Evolutionary conservation across 2,888 invertebrate species (phyloP).

Genomic region (Himalopsyche japonica): DNA sequence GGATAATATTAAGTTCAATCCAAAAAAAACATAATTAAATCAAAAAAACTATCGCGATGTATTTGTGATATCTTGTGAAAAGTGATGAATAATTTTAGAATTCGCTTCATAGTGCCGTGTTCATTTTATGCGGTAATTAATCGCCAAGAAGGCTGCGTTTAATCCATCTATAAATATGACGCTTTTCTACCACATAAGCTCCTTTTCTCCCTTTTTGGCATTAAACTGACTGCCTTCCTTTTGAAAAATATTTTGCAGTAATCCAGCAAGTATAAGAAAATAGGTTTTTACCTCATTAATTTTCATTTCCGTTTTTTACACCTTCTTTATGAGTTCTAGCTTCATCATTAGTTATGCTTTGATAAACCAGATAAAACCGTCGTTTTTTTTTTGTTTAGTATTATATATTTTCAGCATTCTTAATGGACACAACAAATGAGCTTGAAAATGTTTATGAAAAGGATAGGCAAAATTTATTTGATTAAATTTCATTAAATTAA

Average conservation of each 20-base stretch:
- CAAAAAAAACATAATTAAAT: too few relatives aligned
- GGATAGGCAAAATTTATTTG: background rate
- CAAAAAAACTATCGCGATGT: too few relatives aligned
- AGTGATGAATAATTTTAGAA: too few relatives aligned
- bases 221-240: slow-evolving; percentile 34
- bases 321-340: slow-evolving; percentile 26
- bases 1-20: too few relatives aligned
- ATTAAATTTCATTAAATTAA: background rate
- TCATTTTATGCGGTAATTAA: slow-evolving; percentile 28
- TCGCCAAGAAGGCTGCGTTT: slow-evolving; percentile 19
- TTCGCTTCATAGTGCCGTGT: background rate
- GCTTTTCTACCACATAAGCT: slow-evolving; percentile 28
- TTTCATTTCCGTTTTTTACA: slow-evolving; percentile 39
- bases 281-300: slow-evolving; percentile 40
- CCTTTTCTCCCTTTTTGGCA: slow-evolving; percentile 30
- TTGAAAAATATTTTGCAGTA: slow-evolving; percentile 37
- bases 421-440: background rate
- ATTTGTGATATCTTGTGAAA: too few relatives aligned
- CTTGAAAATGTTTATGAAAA: background rate
- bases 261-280: slow-evolving; percentile 36
- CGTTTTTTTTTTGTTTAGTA: background rate
- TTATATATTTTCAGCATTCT: background rate
- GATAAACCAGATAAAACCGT: slow-evolving; percentile 24
- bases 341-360: slow-evolving; percentile 32
- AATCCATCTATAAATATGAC: slow-evolving; percentile 40